Conservation (phyloP, 2,888 invertebrate genomes). For the Schrankia costaestrigalis region DNA sequence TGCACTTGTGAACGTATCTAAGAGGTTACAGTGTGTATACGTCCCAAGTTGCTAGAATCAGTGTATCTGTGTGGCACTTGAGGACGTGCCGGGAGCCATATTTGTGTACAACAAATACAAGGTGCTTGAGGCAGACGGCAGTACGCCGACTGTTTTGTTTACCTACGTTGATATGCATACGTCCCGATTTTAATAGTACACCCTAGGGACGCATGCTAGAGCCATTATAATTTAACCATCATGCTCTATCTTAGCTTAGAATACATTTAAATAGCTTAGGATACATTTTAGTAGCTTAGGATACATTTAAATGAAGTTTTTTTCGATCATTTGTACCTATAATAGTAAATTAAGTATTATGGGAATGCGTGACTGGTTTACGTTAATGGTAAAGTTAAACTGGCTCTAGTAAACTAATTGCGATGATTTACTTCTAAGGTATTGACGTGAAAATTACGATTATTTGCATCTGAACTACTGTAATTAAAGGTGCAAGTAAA, state of each 20-base stretch:
- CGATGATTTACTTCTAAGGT: conserved; percentile 1
- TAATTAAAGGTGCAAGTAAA: no score
- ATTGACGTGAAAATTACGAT: conserved; percentile 1
- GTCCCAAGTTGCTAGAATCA: conserved; percentile 17
- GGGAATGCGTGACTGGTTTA: no score
- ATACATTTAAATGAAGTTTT: no score
- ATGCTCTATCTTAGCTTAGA: no score
- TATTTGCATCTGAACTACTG: no score
- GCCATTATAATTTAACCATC: no score
- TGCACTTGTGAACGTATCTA: not conserved
- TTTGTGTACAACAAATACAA: conserved; percentile 69
- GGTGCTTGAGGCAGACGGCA: conserved; percentile 59
- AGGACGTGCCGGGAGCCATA: conserved; percentile 58
- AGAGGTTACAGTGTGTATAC: conserved; percentile 1
- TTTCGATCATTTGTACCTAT: no score
- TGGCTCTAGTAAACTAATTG: no score
- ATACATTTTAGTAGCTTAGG: no score
- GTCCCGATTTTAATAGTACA: conserved; percentile 48
- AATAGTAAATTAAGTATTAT: no score
- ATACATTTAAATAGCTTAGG: conserved; percentile 30
- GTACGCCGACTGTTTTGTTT: conserved; percentile 56
- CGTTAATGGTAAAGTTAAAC: no score
- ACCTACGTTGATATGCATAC: conserved; percentile 68
- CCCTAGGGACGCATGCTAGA: conserved; percentile 20
- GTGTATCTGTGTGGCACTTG: conserved; percentile 55